Base-by-base conservation (phyloP, 64 coral and sea anemone species). In the Porites australiensis region DNA sequence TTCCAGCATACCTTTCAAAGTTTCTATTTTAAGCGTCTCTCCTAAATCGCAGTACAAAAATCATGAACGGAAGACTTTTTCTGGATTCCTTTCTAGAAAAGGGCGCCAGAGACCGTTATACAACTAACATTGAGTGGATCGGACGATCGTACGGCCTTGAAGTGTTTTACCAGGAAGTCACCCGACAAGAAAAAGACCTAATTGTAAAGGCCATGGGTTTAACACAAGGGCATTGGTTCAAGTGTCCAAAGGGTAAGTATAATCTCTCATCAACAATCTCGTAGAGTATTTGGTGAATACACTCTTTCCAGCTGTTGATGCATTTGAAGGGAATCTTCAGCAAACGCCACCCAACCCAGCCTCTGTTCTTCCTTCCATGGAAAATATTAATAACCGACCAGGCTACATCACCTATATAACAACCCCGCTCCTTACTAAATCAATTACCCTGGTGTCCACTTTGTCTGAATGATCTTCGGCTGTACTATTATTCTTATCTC, bases 141-240 rank as follows among this genome's bases (percentile, higher is more conserved):
- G 71, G 70, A 20, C 10, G 1, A 0, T 18, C 43, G 1, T 13
- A 82, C 18, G 13, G 6, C 7, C 75, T 82, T 6, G 6, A 55
- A 4, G 92, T 88, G n/a, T 70, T 43, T 15, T 88, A 91, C 75
- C 74, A 77, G 6, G 2, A 21, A 1, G 89, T 95, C 0, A 91
- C 93, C 8, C 19, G 90, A 45, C 19, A 95, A 6, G 94, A 95
- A 20, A 95, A 82, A 87, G 46, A 66, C n/a, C 79, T 91, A 65
- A 95, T 95, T 75, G 94, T 95, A 4, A 88, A 88, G 53, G 89
- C 82, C 4, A 81, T 91, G 27, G 89, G 94, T 8, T 21, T 91
- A 37, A 50, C 60, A 3, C 88, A 91, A 37, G 94, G 94, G 14
- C 83, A 91, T 67, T 95, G 94, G 94, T 95, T 91, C 53, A 95